Percentiles rank a stretch among this genome's conserved stretches.
phyloP scores from a whole-genome alignment of 2,888 invertebrate genomes.

The Alloplasta piceator region DNA sequence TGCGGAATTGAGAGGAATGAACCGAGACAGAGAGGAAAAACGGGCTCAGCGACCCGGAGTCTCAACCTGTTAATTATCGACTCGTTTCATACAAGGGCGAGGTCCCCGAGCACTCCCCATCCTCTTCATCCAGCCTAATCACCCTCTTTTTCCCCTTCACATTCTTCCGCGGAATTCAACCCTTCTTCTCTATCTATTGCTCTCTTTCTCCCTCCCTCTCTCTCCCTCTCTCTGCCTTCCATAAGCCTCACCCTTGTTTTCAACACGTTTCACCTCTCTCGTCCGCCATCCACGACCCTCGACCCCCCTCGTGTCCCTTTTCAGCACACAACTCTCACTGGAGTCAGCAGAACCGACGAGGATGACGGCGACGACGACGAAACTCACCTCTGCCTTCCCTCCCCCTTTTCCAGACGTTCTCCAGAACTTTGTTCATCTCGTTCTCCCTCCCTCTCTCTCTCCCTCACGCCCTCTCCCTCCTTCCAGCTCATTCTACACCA shows the following conservation, averaged over 20 bases:
- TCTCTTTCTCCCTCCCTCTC: conserved; percentile 30
- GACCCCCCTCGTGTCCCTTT: conserved; percentile 19
- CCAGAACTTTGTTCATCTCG: conserved; percentile 30
- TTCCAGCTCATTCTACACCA: background rate
- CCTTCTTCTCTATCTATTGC: conserved; percentile 15
- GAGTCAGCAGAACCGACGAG: conserved; percentile 61
- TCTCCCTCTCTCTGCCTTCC: conserved; percentile 37
- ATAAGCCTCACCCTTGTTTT: conserved; percentile 75
- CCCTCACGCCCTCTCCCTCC: conserved; percentile 10
- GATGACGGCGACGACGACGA: conserved; percentile 25
- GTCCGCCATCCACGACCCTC: conserved; percentile 30
- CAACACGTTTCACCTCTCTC: conserved; percentile 78
- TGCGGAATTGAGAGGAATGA: conserved; percentile 16
- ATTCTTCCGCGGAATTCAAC: conserved; percentile 49
- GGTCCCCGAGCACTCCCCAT: conserved; percentile 61
- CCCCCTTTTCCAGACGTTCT: conserved; percentile 56
- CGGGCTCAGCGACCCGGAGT: conserved; percentile 63
- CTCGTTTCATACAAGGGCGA: conserved; percentile 73
- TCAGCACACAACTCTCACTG: conserved; percentile 48
- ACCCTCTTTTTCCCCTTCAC: conserved; percentile 76
- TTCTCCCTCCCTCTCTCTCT: conserved; percentile 22
- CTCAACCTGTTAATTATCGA: conserved; percentile 81
- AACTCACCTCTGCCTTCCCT: background rate
- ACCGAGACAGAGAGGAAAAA: conserved; percentile 40
- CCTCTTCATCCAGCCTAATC: conserved; percentile 76